Conservation (phyloP, 2,113 vertebrate genomes). For the Theristicus caerulescens region DNA sequence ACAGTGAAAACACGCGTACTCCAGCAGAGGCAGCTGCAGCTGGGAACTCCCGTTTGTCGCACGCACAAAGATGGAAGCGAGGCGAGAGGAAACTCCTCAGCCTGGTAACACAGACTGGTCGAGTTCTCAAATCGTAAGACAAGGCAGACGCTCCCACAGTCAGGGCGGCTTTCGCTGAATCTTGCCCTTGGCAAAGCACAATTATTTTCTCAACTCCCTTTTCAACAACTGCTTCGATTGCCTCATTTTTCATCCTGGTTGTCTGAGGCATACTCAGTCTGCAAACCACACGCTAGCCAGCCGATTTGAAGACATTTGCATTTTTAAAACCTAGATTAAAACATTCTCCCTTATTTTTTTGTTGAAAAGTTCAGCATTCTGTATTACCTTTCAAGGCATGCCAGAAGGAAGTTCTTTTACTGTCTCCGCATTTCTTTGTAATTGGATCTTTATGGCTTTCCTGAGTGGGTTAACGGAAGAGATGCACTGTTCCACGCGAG, state of each 20-base stretch:
- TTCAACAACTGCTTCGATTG: neutral
- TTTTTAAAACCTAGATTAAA: neutral
- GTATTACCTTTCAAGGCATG: neutral
- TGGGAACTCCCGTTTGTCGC: neutral
- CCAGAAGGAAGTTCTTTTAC: neutral
- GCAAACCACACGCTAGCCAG: neutral
- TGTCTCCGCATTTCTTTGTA: neutral
- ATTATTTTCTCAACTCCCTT: neutral
- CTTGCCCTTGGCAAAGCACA: neutral
- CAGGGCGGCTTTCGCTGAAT: neutral
- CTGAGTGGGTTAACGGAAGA: neutral
- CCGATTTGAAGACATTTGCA: neutral
- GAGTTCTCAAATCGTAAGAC: neutral
- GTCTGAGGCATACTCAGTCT: neutral
- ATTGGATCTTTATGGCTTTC: neutral
- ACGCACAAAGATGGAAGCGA: neutral
- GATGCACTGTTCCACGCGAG: neutral
- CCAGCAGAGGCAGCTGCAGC: neutral
- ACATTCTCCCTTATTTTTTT: neutral
- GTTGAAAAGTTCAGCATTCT: neutral
- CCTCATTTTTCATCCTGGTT: neutral
- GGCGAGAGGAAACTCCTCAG: neutral
- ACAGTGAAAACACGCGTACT: accelerated
- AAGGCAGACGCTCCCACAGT: neutral
- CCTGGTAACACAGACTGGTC: neutral